Evolutionary conservation across 2,113 vertebrate species (phyloP), one percentile per base, ranked within the genome.

Genomic region (Toxostoma redivivum): DNA sequence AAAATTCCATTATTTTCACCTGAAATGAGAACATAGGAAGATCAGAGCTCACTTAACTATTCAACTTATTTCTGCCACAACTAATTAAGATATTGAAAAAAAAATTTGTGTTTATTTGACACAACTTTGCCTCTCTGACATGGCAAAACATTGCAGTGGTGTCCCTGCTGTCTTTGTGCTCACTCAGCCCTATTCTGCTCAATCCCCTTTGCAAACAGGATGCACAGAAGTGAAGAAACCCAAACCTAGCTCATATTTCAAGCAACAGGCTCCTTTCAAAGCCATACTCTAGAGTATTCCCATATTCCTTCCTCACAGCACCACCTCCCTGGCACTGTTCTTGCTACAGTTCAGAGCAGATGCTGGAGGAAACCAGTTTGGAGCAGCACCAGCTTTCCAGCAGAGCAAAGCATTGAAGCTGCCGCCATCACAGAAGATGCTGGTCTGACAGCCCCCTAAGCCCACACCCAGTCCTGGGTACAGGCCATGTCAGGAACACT

Each of bases 401-500:
- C 44, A 86, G 57, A 86, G 66, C 47, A 17, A 33, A 45, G 64
- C 4, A 13, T 1, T 51, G 83, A 47, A 82, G 86, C 64, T 64
- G 33, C 11, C 53, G 53, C n/a, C 24, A 24, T 30, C 48, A 9
- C 0, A 20, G 33, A 31, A 12, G 54, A 31, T 0, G 0, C 20
- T 44, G 42, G n/a, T 57, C 50, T 54, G 73, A 37, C 27, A 64
- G 21, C 40, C 81, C 48, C 40, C n/a, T 12, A 33, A 70, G 7
- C 54, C 24, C 40, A 60, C 40, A 38, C 5, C 10, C 38, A 23
- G 24, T 22, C 42, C 51, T 6, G 5, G 5, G 11, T 5, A 45
- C 28, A 24, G 31, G 88, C 21, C 38, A 10, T 5, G 9, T 38
- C 74, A 88, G 66, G 70, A 82, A 24, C n/a, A 24, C 40, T 47